Conservation (phyloP, 2,797 vertebrate genomes). For the Menidia menidia region DNA sequence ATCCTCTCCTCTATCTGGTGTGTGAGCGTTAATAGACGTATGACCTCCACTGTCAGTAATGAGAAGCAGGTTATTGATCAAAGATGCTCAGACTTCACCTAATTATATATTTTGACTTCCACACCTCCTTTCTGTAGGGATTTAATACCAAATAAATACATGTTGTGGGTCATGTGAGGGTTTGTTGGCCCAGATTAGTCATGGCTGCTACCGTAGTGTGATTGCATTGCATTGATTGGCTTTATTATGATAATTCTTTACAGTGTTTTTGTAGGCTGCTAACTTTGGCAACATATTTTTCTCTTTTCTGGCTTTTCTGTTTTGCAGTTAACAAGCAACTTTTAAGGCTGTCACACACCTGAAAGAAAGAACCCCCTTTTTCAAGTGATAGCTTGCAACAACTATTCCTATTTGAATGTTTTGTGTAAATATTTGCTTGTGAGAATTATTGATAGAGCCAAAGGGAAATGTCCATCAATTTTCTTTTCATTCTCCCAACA, state of each 20-base stretch:
- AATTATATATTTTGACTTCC: slow-evolving; percentile 73
- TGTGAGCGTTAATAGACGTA: slow-evolving; percentile 33
- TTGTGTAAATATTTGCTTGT: slow-evolving; percentile 44
- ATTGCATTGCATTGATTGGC: slow-evolving; percentile 57
- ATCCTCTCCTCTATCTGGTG: slow-evolving; percentile 48
- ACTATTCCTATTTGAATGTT: slow-evolving; percentile 42
- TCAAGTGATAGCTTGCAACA: slow-evolving; percentile 26
- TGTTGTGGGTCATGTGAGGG: slow-evolving; percentile 68
- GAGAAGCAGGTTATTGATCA: slow-evolving; percentile 76
- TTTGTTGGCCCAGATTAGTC: slow-evolving; percentile 79
- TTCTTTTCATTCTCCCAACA: slow-evolving; percentile 40
- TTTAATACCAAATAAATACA: slow-evolving; percentile 74
- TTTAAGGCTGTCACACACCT: slow-evolving; percentile 31
- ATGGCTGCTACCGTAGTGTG: slow-evolving; percentile 63
- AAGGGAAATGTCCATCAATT: slow-evolving; percentile 45
- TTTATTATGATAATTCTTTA: slow-evolving; percentile 52
- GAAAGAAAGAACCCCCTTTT: slow-evolving; percentile 29
- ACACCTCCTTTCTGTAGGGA: slow-evolving; percentile 71
- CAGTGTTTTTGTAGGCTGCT: slow-evolving; percentile 34
- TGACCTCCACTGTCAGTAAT: slow-evolving; percentile 65
- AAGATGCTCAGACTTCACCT: slow-evolving; percentile 74
- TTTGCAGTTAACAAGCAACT: slow-evolving; percentile 26
- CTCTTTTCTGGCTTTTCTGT: slow-evolving; percentile 14
- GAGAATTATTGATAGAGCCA: slow-evolving; percentile 44
- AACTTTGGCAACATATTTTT: slow-evolving; percentile 8